These are phyloP conservation scores for Myotis vivesi DNA, from an alignment of 2,797 vertebrate genomes.

Conservation along the genomic window DNA sequence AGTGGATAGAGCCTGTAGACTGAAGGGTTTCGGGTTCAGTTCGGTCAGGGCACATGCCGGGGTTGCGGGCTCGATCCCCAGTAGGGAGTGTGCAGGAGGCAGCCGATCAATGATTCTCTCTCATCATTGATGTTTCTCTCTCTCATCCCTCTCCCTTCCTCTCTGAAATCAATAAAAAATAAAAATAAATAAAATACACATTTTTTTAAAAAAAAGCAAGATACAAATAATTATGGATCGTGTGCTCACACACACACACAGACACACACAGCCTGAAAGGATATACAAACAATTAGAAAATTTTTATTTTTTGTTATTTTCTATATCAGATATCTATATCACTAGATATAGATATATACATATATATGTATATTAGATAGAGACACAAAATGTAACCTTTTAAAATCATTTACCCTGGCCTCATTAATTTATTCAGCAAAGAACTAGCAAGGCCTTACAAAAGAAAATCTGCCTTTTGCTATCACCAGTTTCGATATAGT, in stretches of 20 bases:
- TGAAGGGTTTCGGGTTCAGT: too few relatives aligned
- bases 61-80: too few relatives aligned
- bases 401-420: neutral
- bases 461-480: neutral
- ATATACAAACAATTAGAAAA: neutral
- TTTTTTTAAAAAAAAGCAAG: neutral
- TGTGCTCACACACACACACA: neutral
- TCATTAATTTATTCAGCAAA: slow-evolving; percentile 38
- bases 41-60: too few relatives aligned
- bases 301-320: neutral
- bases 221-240: neutral
- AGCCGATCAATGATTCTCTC: too few relatives aligned
- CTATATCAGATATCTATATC: neutral
- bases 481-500: neutral
- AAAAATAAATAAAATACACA: too few relatives aligned
- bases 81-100: too few relatives aligned
- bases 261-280: neutral
- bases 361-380: neutral
- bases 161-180: too few relatives aligned
- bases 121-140: too few relatives aligned
- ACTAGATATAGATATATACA: neutral
- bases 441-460: neutral
- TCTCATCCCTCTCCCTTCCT: too few relatives aligned
- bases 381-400: slow-evolving; percentile 28
- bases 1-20: too few relatives aligned